Evolutionary conservation across 2,797 vertebrate species (phyloP), one percentile per base, ranked within the genome.

Genomic region (Meda fulgida): DNA sequence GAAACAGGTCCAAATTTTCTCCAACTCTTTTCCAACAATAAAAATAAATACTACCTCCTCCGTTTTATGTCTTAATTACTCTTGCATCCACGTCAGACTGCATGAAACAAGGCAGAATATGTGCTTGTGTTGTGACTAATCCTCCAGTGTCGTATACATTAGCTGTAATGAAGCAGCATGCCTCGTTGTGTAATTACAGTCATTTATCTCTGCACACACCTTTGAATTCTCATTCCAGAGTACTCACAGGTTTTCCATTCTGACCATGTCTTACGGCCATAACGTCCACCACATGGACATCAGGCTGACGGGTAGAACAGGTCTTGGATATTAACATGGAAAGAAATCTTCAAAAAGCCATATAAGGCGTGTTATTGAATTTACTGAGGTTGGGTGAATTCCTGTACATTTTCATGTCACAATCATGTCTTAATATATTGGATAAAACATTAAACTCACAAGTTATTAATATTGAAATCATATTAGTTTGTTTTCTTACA

Each of bases 141-240:
- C 85, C 89, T 90, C 89, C 87, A 88, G 87, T 89, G 88, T 78
- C 89, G 63, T 81, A n/a, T 81, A 16, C 87, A 85, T 85, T 89
- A 26, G 89, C 86, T 88, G 87, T 92, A 94, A 94, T 93, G 92
- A 94, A 94, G 91, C 88, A 71, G 84, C 80, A 88, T 87, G 90
- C 87, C 92, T 80, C 70, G 69, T 78, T 65, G 65, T 89, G 86
- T 95, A 94, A 96, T 94, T 92, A 90, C 91, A 83, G 84, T 91
- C 93, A 92, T 95, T 91, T 46, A 87, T 94, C 93, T 92, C 76
- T 58, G 46, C 43, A 7, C 26, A 55, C 16, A n/a, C 53, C 46
- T 67, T 43, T 77, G 13, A 5, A 34, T 51, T n/a, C 5, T n/a
- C 70, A 83, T 65, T 76, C 40, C 71, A 76, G 29, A 36, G 7